Evolutionary conservation across 2,113 vertebrate species (phyloP), one percentile per base, ranked within the genome.

Genomic region (Spermophilus dauricus): DNA sequence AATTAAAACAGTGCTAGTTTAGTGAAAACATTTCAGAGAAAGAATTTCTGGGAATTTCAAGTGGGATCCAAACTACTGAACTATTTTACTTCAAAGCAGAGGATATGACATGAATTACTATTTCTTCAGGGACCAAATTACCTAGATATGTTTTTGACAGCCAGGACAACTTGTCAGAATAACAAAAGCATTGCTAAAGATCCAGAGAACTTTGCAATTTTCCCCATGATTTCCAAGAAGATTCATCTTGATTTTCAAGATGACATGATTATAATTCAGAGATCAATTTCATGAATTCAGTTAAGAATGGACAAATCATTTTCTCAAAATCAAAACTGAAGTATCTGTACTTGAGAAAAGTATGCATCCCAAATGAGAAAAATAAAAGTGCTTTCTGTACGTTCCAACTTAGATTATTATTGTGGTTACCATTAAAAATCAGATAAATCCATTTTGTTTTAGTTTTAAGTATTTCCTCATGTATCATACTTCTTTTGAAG

Each of bases 61-160:
- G 20, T 83, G 61, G 53, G 34, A 86, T 84, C n/a, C 37, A 87
- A 82, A 95, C n/a, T 63, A 48, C 18, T 34, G 32, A 95, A 67
- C 32, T 72, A 11, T 84, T 90, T 45, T 93, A 72, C 77, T 95
- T 86, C 75, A 45, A 61, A 80, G 72, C 28, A 56, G 30, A 58
- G 65, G 58, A 26, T 48, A 84, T 86, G 82, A 93, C 48, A 83
- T 72, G 51, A 91, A 48, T 97, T 76, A 56, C 30, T 86, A 96
- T 97, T 94, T 92, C 73, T 70, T 88, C 67, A 89, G 81, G 88
- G 67, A 97, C 4, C 7, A 97, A 89, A 97, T 96, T 95, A 95
- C 30, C 86, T 97, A 94, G 97, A 67, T 84, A 88, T 14, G 61
- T 72, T 97, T 97, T 85, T 96, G 95, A 96, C 94, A 97, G 42